A percentile compares a stretch with the other conserved stretches of the same genome.
These are phyloP conservation scores for Muscicapa striata DNA, from an alignment of 2,797 vertebrate species.

Conservation along the genomic window DNA sequence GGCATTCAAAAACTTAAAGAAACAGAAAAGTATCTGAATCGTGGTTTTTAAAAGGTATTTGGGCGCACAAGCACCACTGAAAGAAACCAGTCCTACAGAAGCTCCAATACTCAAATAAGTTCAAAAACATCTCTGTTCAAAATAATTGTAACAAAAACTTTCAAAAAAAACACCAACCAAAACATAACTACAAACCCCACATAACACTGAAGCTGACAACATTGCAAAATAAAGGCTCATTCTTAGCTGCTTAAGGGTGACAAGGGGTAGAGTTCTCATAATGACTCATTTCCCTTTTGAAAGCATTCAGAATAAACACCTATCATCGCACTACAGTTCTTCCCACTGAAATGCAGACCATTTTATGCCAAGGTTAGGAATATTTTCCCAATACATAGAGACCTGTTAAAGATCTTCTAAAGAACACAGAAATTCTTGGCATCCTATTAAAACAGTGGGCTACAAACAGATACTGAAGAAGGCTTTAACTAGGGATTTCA, in stretches of 20 bases:
- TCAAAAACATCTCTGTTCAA: neutral
- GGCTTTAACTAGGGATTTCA: neutral
- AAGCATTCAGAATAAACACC: neutral
- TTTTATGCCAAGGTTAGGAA: neutral
- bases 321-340: neutral
- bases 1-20: neutral
- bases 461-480: neutral
- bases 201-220: neutral
- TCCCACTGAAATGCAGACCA: neutral
- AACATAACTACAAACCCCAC: too few relatives aligned
- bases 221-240: neutral
- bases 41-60: neutral
- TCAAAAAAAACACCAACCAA: neutral
- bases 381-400: accelerated
- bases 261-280: neutral
- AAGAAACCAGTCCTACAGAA: neutral
- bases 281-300: neutral
- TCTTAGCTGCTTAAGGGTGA: neutral
- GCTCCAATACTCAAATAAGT: neutral
- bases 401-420: neutral
- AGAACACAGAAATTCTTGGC: neutral
- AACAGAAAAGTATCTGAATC: neutral
- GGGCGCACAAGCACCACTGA: neutral
- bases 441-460: neutral
- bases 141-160: neutral